Evolutionary conservation across 2,888 invertebrate species (phyloP), one percentile per base, ranked within the genome.

Genomic region (Saturnia japonica): DNA sequence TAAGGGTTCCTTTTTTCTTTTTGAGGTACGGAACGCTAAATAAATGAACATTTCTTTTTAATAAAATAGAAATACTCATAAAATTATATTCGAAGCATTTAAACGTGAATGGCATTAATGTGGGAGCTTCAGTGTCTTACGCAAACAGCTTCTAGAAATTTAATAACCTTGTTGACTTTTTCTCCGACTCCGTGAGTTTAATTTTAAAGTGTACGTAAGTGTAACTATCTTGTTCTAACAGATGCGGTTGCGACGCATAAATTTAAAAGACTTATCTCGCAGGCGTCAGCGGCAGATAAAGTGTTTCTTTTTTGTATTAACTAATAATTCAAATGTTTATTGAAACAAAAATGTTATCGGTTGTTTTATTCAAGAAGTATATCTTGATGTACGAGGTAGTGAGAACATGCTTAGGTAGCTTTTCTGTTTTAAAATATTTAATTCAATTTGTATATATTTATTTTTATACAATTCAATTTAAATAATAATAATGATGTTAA

Each of bases 101-200:
- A 54, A 54, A 22, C 54, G 54, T 54, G 11, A 54, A 60, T 14
- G 11, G 28, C 11, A 60, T 14, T 14, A 28, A 60, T 28, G 57
- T 60, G 57, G 19, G 28, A 28, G 25, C 19, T 60, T 25, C 57
- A 60, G 57, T 60, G 6, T 14, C 25, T 14, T 60, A 60, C 11
- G 57, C 57, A 60, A 60, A 60, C 57, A 60, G 57, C 28, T 25
- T 60, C 25, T 60, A 28, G 12, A 60, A 28, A 60, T 60, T 60
- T 28, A 60, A 60, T 60, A 60, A 57, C 25, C 25, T 22, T 25
- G 57, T 57, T 57, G 57, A 16, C 57, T n/a, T 57, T 57, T 57
- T 57, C 57, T 22, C n/a, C 57, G 57, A 25, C 57, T 25, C 25
- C 25, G 25, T 25, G 57, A 11, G 25, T 57, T 22, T 22, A 57